Conservation (phyloP, 2,888 invertebrate species). For the Euphydryas editha region DNA sequence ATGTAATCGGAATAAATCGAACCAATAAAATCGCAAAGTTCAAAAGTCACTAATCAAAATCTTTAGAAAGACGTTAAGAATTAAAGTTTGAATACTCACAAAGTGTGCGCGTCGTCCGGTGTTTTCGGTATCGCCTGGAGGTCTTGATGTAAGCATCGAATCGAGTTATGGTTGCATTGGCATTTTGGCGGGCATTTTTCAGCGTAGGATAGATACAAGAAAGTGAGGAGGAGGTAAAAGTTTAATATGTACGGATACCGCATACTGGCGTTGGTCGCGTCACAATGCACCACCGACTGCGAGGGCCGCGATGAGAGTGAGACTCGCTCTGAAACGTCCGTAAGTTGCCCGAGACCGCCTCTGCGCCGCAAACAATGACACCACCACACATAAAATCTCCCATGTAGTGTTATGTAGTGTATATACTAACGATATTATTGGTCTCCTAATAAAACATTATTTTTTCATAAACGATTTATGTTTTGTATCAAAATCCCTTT, state of each 20-base stretch:
- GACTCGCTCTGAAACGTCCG: conserved; percentile 14
- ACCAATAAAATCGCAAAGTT: conserved; percentile 42
- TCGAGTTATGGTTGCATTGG: conserved; percentile 60
- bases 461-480: not conserved
- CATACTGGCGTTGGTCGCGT: conserved; percentile 48
- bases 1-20: not conserved
- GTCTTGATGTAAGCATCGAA: conserved; percentile 64
- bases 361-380: conserved; percentile 30
- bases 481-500: too few relatives aligned
- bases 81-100: conserved; percentile 63
- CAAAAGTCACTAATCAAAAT: conserved; percentile 44
- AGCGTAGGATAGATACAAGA: conserved; percentile 47
- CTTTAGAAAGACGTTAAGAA: conserved; percentile 41
- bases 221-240: conserved; percentile 55
- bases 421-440: not conserved
- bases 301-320: conserved; percentile 50
- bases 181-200: conserved; percentile 65
- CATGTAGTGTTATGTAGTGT: conserved; percentile 8
- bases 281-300: conserved; percentile 40
- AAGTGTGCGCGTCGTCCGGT: conserved; percentile 62
- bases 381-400: conserved; percentile 17
- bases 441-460: not conserved
- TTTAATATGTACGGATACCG: conserved; percentile 49
- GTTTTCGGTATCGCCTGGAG: conserved; percentile 60
- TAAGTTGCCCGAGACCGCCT: conserved; percentile 18